Conservation (phyloP, 2,113 vertebrate genomes). For the Nibea coibor region DNA sequence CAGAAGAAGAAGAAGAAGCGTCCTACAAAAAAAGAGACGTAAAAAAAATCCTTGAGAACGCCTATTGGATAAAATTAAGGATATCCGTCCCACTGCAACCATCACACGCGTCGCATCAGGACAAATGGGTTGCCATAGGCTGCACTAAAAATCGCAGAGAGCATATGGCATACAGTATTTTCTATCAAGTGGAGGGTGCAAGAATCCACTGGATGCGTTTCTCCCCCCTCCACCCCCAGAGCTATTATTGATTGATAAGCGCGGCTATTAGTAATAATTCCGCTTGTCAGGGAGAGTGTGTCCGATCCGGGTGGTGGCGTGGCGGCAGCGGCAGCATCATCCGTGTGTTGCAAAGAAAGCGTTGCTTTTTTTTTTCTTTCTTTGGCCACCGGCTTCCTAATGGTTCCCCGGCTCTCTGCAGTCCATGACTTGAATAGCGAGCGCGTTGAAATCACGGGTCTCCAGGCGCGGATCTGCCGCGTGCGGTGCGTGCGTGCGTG, state of each 20-base stretch:
- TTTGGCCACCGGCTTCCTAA: conserved; percentile 63
- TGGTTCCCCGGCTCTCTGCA: conserved; percentile 65
- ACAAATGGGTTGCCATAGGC: conserved; percentile 60
- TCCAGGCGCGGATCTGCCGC: conserved; percentile 41
- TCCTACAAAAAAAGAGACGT: conserved; percentile 40
- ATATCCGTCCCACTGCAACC: conserved; percentile 72
- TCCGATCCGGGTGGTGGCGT: conserved; percentile 44
- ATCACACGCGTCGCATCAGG: conserved; percentile 71
- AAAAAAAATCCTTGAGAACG: conserved; percentile 42
- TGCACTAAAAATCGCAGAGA: conserved; percentile 53
- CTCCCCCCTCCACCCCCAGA: neutral
- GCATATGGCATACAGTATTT: conserved; percentile 53
- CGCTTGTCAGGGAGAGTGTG: conserved; percentile 52
- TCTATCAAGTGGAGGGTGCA: conserved; percentile 34
- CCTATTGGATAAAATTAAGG: conserved; percentile 67
- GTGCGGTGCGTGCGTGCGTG: neutral
- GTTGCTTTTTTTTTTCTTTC: neutral
- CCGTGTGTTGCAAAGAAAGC: conserved; percentile 60
- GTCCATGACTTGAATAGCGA: conserved; percentile 77
- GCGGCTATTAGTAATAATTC: conserved; percentile 66
- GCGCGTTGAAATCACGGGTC: conserved; percentile 64
- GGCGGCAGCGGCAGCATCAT: conserved; percentile 39
- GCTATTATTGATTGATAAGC: conserved; percentile 69
- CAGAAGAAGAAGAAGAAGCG: conserved; percentile 20
- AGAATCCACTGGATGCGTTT: conserved; percentile 29